phyloP scores from a whole-genome alignment of 2,888 invertebrate species.

The Congeria kusceri region DNA sequence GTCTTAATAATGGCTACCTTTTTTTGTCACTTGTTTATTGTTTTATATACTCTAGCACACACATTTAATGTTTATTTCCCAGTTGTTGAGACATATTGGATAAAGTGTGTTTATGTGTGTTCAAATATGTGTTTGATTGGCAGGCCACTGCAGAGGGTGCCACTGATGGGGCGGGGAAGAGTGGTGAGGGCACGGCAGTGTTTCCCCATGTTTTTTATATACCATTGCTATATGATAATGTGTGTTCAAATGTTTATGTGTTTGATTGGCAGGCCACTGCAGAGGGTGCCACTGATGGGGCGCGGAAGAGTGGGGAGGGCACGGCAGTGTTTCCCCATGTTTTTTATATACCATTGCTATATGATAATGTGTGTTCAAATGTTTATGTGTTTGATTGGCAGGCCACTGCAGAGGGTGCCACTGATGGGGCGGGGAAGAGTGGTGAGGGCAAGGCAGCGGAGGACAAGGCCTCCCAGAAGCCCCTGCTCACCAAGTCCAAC shows the following conservation, averaged over 20 bases:
- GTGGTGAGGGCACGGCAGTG: conserved; percentile 64
- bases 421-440: conserved; percentile 14
- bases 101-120: too few relatives aligned
- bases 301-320: conserved; percentile 59
- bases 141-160: conserved; percentile 21
- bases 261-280: conserved; percentile 18
- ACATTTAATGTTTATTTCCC: too few relatives aligned
- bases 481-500: conserved; percentile 90
- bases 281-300: conserved; percentile 5
- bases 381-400: not conserved
- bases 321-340: too few relatives aligned
- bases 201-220: too few relatives aligned
- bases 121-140: not conserved
- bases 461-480: conserved; percentile 83
- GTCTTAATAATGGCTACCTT: too few relatives aligned
- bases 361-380: too few relatives aligned
- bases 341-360: too few relatives aligned
- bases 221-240: too few relatives aligned
- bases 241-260: not conserved
- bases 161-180: conserved; percentile 11
- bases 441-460: conserved; percentile 72
- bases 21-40: too few relatives aligned
- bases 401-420: conserved; percentile 21
- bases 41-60: too few relatives aligned
- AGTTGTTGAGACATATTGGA: too few relatives aligned